Evolutionary conservation across 53 echinoderm and acorn worm genomes (phyloP).

Genomic region (Astropecten irregularis): DNA sequence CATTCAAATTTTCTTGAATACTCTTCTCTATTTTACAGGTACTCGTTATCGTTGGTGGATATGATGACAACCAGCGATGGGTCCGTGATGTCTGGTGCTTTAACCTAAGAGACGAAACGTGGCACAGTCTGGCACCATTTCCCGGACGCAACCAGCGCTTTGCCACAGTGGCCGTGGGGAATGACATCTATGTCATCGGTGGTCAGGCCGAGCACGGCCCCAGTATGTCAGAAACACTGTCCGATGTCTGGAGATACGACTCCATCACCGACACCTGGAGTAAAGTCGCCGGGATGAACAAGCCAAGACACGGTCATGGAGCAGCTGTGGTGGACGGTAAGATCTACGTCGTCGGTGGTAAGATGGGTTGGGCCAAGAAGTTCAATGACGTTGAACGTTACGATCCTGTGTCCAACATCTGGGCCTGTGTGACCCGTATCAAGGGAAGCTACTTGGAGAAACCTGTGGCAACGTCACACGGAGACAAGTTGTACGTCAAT

Average conservation of each 20-base stretch:
- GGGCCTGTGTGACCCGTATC: slow-evolving; percentile 84
- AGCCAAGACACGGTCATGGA: slow-evolving; percentile 91
- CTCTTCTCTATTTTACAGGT: slow-evolving; percentile 73
- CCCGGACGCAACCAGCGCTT: slow-evolving; percentile 95
- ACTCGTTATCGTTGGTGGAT: slow-evolving; percentile 90
- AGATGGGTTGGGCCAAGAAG: slow-evolving; percentile 89
- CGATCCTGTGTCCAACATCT: slow-evolving; percentile 83
- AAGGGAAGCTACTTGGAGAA: slow-evolving; percentile 91
- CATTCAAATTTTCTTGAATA: too few relatives aligned
- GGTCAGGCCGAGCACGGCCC: slow-evolving; percentile 91
- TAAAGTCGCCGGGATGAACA: slow-evolving; percentile 90
- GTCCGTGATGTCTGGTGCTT: slow-evolving; percentile 93
- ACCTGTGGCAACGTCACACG: slow-evolving; percentile 75
- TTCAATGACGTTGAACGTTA: slow-evolving; percentile 98
- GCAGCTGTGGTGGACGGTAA: slow-evolving; percentile 80
- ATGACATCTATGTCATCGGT: slow-evolving; percentile 96
- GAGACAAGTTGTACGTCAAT: slow-evolving; percentile 90
- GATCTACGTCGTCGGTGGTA: slow-evolving; percentile 96
- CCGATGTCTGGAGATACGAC: slow-evolving; percentile 97
- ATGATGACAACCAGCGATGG: slow-evolving; percentile 88
- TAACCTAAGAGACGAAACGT: slow-evolving; percentile 74
- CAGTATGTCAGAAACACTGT: slow-evolving; percentile 90
- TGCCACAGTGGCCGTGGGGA: slow-evolving; percentile 78
- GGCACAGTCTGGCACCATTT: slow-evolving; percentile 83
- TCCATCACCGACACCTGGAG: slow-evolving; percentile 92